Evolutionary conservation across 2,113 vertebrate species (phyloP), one percentile per base, ranked within the genome.

Genomic region (Leptodactylus fuscus): DNA sequence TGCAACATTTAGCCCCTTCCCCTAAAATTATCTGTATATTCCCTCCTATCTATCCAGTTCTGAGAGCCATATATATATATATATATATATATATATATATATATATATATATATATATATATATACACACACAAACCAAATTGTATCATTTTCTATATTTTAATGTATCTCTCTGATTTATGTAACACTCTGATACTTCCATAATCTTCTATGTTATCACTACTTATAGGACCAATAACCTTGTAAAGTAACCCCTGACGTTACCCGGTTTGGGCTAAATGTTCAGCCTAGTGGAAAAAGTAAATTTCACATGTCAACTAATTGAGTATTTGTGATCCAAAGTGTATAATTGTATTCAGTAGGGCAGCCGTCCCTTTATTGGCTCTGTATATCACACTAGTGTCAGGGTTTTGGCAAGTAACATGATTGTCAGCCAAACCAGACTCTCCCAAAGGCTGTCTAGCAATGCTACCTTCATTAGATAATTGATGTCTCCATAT

Each of bases 401-500:
- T 62, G 78, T 67, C 78, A 81, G 78, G 27, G 58, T 67, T 65
- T 81, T 62, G 78, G 58, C 58, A 81, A 81, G 51, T 81, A 65
- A 81, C 58, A 65, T 48, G 78, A 65, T 62, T 62, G 55, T 65
- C 58, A 48, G 62, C 55, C 55, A 18, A 81, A 65, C 49, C 41
- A 81, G 78, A 81, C 55, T 81, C 78, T 81, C 78, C 78, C 55
- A 81, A 65, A 81, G 78, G 78, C 58, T 81, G 78, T 62, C 78
- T 65, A 67, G 78, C 46, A 81, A 81, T 65, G 34, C 55, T 65
- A 81, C 78, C 78, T 81, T 81, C 58, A 81, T 62, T 81, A 62
- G 58, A 81, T 81, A 81, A 81, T 65, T 81, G 78, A 81, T 81
- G 78, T 65, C 58, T 65, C 55, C 78, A 81, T 65, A 62, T 81